Evolutionary conservation across 1,140 invertebrate species (phyloP).

Genomic region (Aphidius gifuensis): DNA sequence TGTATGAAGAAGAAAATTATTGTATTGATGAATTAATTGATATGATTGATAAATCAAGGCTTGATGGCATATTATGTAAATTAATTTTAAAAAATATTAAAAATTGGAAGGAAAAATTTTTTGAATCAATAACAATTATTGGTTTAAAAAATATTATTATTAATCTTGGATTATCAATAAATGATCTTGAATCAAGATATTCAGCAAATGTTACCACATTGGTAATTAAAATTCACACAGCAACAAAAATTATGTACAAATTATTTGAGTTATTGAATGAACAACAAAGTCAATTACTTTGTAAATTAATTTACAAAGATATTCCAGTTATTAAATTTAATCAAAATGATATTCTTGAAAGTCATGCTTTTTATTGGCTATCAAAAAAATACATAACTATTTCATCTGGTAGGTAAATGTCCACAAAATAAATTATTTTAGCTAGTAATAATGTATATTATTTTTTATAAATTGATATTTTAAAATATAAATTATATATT

Average conservation of each 20-base stretch:
- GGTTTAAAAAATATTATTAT: conserved; percentile 1
- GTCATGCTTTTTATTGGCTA: conserved; percentile 20
- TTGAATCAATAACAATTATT: conserved; percentile 17
- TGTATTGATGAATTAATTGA: conserved; percentile 1
- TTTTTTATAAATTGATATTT: background rate
- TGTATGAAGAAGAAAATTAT: background rate
- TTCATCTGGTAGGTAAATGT: conserved; percentile 7
- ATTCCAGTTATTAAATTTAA: background rate
- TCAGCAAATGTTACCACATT: background rate
- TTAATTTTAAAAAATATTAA: background rate
- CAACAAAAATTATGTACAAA: conserved; percentile 15
- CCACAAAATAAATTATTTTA: background rate
- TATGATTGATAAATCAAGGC: background rate
- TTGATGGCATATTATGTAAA: background rate
- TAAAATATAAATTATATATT: background rate
- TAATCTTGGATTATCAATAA: background rate
- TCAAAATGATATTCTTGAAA: conserved; percentile 5
- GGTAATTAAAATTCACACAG: background rate
- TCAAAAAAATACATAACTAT: conserved; percentile 2
- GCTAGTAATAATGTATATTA: background rate
- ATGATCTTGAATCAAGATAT: conserved; percentile 7
- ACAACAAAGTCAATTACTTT: background rate
- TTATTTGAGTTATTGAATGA: conserved; percentile 12
- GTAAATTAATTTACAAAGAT: conserved; percentile 13
- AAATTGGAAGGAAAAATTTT: conserved; percentile 18